Base-by-base conservation (phyloP, 2,113 vertebrate genomes). In the Microtus ochrogaster region DNA sequence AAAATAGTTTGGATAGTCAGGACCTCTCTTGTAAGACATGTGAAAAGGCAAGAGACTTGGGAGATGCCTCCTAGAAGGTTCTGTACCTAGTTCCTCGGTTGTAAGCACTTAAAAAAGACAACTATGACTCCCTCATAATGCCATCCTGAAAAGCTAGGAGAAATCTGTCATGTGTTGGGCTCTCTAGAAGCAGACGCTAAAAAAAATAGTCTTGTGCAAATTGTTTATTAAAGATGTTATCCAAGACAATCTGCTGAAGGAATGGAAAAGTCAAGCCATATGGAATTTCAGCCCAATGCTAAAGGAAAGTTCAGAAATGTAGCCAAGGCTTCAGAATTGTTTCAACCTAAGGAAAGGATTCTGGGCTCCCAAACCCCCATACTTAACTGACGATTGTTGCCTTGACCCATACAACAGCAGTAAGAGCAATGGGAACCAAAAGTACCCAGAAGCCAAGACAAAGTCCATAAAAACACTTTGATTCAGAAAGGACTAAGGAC, bases 181-280 rank as follows among this genome's bases (percentile, higher is more conserved):
- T 95, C 63, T 93, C 89, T 70, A 90, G 94, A 96, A 92, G 39
- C 49, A 87, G 74, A 74, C 7, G n/a, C 73, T 82, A 44, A 94
- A 33, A 1, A 1, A n/a, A 93, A 91, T 41, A 49, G 78, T 83
- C 63, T 92, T 65, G 24, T 49, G 26, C 14, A 85, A 92, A 76
- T 77, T 14, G 68, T 63, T 89, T 77, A 12, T 84, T 79, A 41
- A 52, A 88, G 87, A 96, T 77, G 90, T 72, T 65, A 78, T 70
- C 79, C 58, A 47, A 79, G 36, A 66, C 13, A 83, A 74, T 63
- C 66, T 49, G n/a, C 17, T 47, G 83, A 94, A 65, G 8, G 41
- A 91, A 63, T 12, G 22, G 1, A 30, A 63, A 21, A 65, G 5
- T 52, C 44, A 83, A 39, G 28, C 28, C 63, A 66, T 17, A 5